Evolutionary conservation across 2,797 vertebrate species (phyloP).

Genomic region (Rhinogobio ventralis): DNA sequence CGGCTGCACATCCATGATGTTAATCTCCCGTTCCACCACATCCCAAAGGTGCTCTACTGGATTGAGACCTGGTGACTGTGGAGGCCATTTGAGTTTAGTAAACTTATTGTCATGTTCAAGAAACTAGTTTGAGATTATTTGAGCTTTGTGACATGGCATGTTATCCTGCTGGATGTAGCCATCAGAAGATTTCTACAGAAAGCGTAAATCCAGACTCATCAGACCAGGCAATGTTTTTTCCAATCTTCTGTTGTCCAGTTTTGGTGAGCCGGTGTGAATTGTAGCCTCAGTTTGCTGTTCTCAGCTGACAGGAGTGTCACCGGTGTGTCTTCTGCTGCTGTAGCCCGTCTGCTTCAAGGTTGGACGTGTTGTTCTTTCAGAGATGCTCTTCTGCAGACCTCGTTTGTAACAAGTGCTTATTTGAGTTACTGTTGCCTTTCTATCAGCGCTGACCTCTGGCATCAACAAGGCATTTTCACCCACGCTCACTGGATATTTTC

Average conservation of each 20-base stretch:
- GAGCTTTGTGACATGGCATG: background rate
- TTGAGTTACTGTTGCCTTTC: background rate
- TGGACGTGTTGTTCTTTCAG: background rate
- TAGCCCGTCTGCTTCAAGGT: background rate
- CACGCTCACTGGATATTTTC: background rate
- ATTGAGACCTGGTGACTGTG: no score
- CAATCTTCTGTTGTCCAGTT: background rate
- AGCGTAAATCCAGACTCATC: background rate
- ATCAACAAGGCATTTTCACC: constrained; percentile 42
- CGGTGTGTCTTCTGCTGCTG: background rate
- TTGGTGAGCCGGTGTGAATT: background rate
- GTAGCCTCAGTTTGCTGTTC: background rate
- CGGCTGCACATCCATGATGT: constrained; percentile 54
- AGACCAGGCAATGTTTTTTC: background rate
- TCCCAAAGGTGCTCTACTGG: no score
- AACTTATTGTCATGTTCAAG: no score
- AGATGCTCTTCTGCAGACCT: background rate
- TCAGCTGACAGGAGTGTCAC: background rate
- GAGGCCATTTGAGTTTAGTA: no score
- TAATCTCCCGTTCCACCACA: background rate
- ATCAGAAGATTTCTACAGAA: no score
- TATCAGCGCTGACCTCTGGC: constrained; percentile 37
- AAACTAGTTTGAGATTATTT: no score
- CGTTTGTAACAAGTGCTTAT: background rate
- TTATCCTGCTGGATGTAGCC: background rate